Evolutionary conservation across 2,797 vertebrate genomes (phyloP).

Genomic region (Enoplosus armatus): DNA sequence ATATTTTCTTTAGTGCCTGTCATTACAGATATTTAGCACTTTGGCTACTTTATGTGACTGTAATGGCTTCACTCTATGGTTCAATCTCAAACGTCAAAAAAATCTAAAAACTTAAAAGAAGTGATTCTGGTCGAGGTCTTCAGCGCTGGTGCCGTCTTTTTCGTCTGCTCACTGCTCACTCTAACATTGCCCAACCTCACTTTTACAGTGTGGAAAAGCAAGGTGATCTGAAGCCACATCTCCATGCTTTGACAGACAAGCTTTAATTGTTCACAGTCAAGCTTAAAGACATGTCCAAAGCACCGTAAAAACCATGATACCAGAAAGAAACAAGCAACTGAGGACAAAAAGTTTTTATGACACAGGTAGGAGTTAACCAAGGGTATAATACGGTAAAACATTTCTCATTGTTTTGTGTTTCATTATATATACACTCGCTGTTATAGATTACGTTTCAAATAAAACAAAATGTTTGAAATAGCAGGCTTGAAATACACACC

Average conservation of each 20-base stretch:
- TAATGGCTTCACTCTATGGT: slow-evolving; percentile 7
- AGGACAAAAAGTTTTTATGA: slow-evolving; percentile 76
- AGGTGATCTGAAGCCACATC: slow-evolving; percentile 71
- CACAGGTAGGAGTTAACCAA: slow-evolving; percentile 77
- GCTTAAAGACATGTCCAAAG: slow-evolving; percentile 80
- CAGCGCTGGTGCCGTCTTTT: background rate
- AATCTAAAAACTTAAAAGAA: background rate
- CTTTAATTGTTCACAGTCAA: slow-evolving; percentile 82
- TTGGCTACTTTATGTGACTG: background rate
- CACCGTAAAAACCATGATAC: slow-evolving; percentile 70
- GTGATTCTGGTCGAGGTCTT: background rate
- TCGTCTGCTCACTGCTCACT: background rate
- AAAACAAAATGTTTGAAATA: slow-evolving; percentile 61
- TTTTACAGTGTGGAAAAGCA: slow-evolving; percentile 76
- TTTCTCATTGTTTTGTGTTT: slow-evolving; percentile 71
- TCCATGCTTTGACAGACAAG: slow-evolving; percentile 80
- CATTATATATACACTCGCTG: slow-evolving; percentile 76
- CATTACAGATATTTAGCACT: background rate
- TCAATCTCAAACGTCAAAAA: background rate
- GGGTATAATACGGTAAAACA: slow-evolving; percentile 75
- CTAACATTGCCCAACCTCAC: slow-evolving; percentile 62
- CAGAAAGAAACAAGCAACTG: slow-evolving; percentile 76
- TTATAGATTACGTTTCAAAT: slow-evolving; percentile 66
- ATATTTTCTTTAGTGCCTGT: background rate
- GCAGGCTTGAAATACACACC: slow-evolving; percentile 69